Base-by-base conservation (phyloP, 1,140 invertebrate species). In the Eciton burchellii region DNA sequence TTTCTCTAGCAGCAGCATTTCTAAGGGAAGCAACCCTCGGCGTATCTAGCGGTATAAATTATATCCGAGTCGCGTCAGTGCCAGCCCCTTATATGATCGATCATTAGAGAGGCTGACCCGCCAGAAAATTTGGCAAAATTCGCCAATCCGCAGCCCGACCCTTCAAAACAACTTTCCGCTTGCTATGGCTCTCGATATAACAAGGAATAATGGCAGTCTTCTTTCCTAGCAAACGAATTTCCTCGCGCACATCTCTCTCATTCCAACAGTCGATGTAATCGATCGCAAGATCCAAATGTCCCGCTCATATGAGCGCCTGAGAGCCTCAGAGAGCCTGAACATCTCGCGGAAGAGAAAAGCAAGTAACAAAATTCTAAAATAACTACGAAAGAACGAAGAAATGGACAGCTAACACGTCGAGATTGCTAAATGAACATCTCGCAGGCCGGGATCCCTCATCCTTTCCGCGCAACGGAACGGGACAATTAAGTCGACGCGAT, bases 21-120 rank as follows among this genome's bases (percentile, higher is more conserved):
- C 86, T 85, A 87, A 91, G 92, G 92, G 92, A 93, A 92, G 91
- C 90, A 92, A 92, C 91, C 92, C 92, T 91, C 89, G 62, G 47
- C 86, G 73, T 93, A 92, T 92, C 92, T 93, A 90, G 84, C 90
- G 89, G 92, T 94, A 94, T 94, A 94, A 94, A 94, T 94, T 94
- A 94, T 93, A 93, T 92, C 90, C 88, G 83, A 90, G 87, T 86
- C 89, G 93, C 93, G 93, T 94, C 93, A 93, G 79, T 83, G 84
- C 88, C 93, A 94, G 93, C 90, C 91, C 89, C 89, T 89, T 89
- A 89, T 93, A 93, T 92, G 93, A 94, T 94, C 92, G 93, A 94
- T 94, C 93, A 93, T 94, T 94, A 94, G 91, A 92, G 91, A 92
- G 86, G 72, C 88, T 89, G 91, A 92, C 91, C 91, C 93, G 91